Evolutionary conservation across 2,888 invertebrate species (phyloP), one percentile per base, ranked within the genome.

Genomic region (Euplagia quadripunctaria): DNA sequence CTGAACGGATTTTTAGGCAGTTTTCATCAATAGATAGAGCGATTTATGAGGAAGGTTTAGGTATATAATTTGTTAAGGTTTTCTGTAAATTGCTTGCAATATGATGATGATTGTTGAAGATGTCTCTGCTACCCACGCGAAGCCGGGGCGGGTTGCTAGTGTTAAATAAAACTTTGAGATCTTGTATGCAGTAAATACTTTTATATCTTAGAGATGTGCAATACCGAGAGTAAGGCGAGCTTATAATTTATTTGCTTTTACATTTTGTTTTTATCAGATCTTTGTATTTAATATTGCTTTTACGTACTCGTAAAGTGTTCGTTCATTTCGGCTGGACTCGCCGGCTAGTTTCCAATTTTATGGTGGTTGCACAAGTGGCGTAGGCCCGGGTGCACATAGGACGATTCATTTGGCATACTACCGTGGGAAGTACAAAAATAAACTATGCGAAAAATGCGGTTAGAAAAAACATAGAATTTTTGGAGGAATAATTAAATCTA

Each of bases 261-360:
- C 7, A 8, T n/a, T 41, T n/a, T 17, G 49, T 63, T 51, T 52
- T 52, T 46, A 31, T 7, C 43, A 2, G 68, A 74, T 41, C 65
- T 73, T 86, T 74, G 67, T 64, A 72, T 76, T 75, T 75, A 80
- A 79, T 82, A 88, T 87, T 89, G 88, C 89, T 89, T 88, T 88
- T 87, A 85, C 88, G 87, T 31, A 31, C 31, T 31, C 31, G 31
- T 85, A 87, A 90, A 87, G 85, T 83, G 80, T 80, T 83, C 88
- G 89, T 91, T 92, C 89, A 90, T 92, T 93, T 91, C 86, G 89
- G 87, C 78, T 72, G 75, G 71, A 66, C 76, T 78, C 87, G 88
- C 83, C 88, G 87, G 87, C 91, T 92, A 91, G 94, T 92, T 81
- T 94, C 93, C 94, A 94, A 95, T 95, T 95, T 94, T 92, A 95